Evolutionary conservation across 2,113 vertebrate species (phyloP), one percentile per base, ranked within the genome.

Genomic region (Engystomops pustulosus): DNA sequence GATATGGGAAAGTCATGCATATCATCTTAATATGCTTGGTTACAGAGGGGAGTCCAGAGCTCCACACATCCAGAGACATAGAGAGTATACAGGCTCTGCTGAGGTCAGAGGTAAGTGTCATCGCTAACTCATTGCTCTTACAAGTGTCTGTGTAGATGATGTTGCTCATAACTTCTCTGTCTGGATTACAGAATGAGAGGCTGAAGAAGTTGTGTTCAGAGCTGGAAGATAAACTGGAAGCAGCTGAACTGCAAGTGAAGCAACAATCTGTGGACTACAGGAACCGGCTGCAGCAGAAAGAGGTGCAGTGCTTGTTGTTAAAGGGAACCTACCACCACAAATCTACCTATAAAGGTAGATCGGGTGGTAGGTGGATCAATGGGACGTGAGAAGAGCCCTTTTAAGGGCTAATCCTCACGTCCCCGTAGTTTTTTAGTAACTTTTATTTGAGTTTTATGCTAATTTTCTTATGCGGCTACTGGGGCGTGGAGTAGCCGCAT

Each of bases 141-240:
- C 17, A 3, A 32, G 47, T 80, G 86, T 68, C 60, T 23, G 3
- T n/a, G n/a, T 34, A 0, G n/a, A n/a, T 36, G 30, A 20, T 36
- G 27, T 77, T 88, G 58, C 86, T 79, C 89, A 41, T 44, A 62
- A 76, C 12, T 12, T 44, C 27, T 18, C 1, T 74, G 6, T 23
- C 10, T 55, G 0, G 17, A 36, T 18, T 47, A 27, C 91, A 99
- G 98, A 94, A 96, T 20, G 96, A 99, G 38, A 95, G 97, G 81
- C 87, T 98, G 87, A 96, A 91, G 86, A 95, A 93, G 79, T 86
- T 95, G 75, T 94, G 96, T 18, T 89, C 88, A 25, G 98, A 99
- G 86, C 91, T 98, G 5, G 97, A 99, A 90, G 98, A 99, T 90
- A 98, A 97, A 79, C 93, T 95, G 47, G 97, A 99, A 89, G 95